These are phyloP conservation scores for Dissostichus mawsoni DNA, from an alignment of 2,113 vertebrate species.

Conservation along the genomic window DNA sequence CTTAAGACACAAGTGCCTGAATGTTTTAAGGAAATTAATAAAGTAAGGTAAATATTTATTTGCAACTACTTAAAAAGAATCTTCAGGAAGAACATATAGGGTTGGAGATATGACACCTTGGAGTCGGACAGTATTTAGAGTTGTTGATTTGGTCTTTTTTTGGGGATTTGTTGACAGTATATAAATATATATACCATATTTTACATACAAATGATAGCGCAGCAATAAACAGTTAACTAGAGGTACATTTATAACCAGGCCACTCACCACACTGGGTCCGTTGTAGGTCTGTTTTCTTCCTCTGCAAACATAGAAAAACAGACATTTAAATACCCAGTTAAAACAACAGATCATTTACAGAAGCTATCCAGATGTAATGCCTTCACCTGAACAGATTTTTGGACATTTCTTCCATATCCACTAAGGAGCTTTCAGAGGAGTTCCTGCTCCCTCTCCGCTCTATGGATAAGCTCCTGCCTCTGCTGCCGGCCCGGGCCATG, in stretches of 20 bases:
- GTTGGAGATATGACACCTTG: no score
- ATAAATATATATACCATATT: background rate
- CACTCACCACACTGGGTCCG: conserved; percentile 77
- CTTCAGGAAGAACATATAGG: no score
- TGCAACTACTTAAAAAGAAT: no score
- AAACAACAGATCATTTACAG: background rate
- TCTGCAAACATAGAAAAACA: conserved; percentile 59
- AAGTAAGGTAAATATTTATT: no score
- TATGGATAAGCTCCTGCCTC: conserved; percentile 85
- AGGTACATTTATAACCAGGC: background rate
- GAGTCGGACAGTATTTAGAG: no score
- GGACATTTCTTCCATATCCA: conserved; percentile 86
- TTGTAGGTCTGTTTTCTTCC: conserved; percentile 77
- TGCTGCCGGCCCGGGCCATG: conserved; percentile 62
- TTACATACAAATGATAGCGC: background rate
- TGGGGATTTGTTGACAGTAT: background rate
- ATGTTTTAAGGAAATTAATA: no score
- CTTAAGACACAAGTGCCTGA: no score
- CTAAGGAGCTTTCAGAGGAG: conserved; percentile 88
- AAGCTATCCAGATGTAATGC: background rate
- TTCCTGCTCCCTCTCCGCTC: conserved; percentile 88
- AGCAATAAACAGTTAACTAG: background rate
- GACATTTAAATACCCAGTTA: conserved; percentile 2
- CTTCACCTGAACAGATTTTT: conserved; percentile 84
- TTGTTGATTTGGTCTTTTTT: background rate